Evolutionary conservation across 1,140 invertebrate genomes (phyloP).

Genomic region (Myzus persicae): DNA sequence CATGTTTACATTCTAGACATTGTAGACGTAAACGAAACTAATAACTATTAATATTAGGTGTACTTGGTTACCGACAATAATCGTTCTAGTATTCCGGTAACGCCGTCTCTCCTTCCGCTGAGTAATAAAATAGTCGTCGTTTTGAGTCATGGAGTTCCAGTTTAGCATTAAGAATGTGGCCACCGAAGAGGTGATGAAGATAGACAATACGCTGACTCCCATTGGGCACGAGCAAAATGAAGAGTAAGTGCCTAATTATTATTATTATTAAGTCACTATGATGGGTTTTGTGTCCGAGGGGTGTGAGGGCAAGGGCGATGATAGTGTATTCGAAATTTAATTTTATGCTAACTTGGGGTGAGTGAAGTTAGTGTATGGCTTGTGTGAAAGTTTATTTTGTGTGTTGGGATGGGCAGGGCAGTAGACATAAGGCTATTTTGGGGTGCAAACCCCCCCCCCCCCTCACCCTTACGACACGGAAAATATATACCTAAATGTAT

Average conservation of each 20-base stretch:
- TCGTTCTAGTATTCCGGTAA: neutral
- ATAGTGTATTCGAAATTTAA: neutral
- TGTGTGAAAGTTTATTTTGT: neutral
- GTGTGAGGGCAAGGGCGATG: neutral
- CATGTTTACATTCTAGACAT: no score
- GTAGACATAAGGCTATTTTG: no score
- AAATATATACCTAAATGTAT: no score
- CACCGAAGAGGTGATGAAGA: constrained; percentile 16
- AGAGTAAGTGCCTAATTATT: neutral
- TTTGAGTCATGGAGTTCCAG: constrained; percentile 15
- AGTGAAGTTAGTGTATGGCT: no score
- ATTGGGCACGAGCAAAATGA: neutral
- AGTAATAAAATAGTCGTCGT: neutral
- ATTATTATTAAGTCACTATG: neutral
- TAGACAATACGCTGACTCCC: neutral
- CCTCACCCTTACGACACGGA: no score
- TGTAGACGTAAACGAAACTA: no score
- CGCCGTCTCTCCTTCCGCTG: no score
- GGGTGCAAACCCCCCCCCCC: no score
- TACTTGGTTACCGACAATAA: neutral
- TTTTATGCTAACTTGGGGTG: no score
- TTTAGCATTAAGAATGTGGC: neutral
- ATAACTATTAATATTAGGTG: no score
- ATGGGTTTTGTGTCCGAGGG: no score
- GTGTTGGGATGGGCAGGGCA: no score